Conservation (phyloP, 1,140 invertebrate genomes). For the Tetranychus urticae region DNA sequence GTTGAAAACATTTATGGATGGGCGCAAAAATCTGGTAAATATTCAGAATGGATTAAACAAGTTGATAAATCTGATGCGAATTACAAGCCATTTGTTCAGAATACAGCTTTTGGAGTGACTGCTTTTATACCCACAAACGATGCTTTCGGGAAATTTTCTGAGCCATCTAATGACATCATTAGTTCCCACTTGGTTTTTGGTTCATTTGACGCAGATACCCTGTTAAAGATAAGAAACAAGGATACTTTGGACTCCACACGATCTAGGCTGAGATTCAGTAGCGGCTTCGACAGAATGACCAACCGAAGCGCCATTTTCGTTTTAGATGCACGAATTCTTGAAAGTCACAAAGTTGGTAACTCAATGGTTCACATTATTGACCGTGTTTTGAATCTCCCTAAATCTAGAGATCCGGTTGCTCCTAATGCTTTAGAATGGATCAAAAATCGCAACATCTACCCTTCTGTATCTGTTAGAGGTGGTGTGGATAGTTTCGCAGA, state of each 20-base stretch:
- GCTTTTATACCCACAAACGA: too few species aligned
- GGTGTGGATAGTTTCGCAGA: conserved; percentile 27
- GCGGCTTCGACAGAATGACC: not conserved
- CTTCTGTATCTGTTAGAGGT: conserved; percentile 3
- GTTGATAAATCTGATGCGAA: too few species aligned
- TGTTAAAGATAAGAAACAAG: not conserved
- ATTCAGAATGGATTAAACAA: too few species aligned
- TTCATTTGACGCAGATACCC: not conserved
- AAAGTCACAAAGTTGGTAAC: conserved; percentile 2
- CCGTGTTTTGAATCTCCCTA: conserved; percentile 5
- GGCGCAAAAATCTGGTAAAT: too few species aligned
- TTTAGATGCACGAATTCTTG: conserved; percentile 11
- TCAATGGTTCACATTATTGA: conserved; percentile 13
- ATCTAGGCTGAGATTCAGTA: not conserved
- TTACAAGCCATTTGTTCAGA: too few species aligned
- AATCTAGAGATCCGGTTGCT: conserved; percentile 3
- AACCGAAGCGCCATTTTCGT: not conserved
- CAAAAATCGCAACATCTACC: not conserved
- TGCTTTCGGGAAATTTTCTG: too few species aligned
- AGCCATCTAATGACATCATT: too few species aligned
- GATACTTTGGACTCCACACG: not conserved
- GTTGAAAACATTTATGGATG: too few species aligned
- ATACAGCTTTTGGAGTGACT: too few species aligned
- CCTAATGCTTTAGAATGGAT: not conserved
- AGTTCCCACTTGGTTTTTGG: not conserved